phyloP scores from a whole-genome alignment of 2,113 vertebrate genomes.

The Apteryx mantelli region DNA sequence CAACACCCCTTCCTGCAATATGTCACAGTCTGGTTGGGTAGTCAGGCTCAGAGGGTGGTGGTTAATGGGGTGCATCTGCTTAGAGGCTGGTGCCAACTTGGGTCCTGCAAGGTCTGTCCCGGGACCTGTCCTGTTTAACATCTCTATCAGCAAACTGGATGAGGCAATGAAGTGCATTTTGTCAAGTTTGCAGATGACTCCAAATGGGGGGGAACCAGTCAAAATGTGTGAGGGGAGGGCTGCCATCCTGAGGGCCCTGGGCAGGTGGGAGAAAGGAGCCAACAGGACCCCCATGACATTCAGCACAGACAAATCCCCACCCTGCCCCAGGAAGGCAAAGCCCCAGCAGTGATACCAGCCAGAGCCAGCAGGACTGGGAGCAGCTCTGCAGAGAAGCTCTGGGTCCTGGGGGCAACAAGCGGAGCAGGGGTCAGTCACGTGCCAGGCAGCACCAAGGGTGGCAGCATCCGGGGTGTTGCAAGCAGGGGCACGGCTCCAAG shows the following conservation, averaged over 20 bases:
- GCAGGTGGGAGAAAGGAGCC: not conserved
- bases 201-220: not conserved
- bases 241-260: not conserved
- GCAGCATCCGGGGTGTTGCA: too few species aligned
- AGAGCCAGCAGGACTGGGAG: too few species aligned
- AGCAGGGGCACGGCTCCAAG: too few species aligned
- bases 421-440: too few species aligned
- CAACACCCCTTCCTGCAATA: not conserved
- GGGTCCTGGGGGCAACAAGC: too few species aligned
- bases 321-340: not conserved
- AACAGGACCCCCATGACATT: not conserved
- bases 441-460: too few species aligned
- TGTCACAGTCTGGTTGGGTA: not conserved
- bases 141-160: not conserved
- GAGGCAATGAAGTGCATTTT: not conserved
- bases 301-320: not conserved
- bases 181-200: not conserved
- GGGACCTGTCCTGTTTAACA: not conserved
- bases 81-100: not conserved
- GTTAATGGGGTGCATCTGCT: not conserved
- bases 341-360: too few species aligned
- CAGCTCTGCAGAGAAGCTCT: too few species aligned
- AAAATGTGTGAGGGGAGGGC: not conserved
- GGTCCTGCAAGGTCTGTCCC: not conserved
- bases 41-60: not conserved